Conservation (phyloP, 2,797 vertebrate species). For the Epinephelus malabaricus region DNA sequence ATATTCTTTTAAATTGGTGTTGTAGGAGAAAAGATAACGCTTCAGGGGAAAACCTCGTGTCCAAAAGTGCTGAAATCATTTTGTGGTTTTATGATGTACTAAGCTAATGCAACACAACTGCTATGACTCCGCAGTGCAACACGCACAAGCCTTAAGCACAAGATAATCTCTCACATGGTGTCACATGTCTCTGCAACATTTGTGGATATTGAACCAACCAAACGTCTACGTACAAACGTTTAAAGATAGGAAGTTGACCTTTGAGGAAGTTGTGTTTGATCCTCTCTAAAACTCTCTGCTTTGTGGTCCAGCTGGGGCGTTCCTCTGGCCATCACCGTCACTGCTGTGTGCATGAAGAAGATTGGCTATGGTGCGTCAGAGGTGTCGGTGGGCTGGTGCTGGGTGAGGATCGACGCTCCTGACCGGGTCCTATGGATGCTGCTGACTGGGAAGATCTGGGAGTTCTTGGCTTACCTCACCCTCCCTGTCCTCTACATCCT, state of each 20-base stretch:
- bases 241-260: conserved; percentile 7
- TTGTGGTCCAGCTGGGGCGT: conserved; percentile 90
- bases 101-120: conserved; percentile 10
- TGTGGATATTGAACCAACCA: not conserved
- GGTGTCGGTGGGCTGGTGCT: conserved; percentile 98
- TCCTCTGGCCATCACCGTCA: conserved; percentile 90
- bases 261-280: conserved; percentile 8
- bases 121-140: conserved; percentile 13
- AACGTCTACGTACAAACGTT: not conserved
- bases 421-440: conserved; percentile 95
- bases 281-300: conserved; percentile 10
- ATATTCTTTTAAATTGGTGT: not conserved
- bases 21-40: not conserved
- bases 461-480: conserved; percentile 93
- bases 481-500: conserved; percentile 94
- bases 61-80: not conserved
- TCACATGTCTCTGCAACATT: conserved; percentile 44
- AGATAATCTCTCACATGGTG: conserved; percentile 44
- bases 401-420: conserved; percentile 89
- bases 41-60: not conserved
- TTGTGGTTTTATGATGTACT: conserved; percentile 18
- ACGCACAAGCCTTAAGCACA: conserved; percentile 13
- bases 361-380: conserved; percentile 96
- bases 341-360: conserved; percentile 90
- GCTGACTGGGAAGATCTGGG: conserved; percentile 95